These are phyloP conservation scores for Thunnus albacares DNA, from an alignment of 2,797 vertebrate species.

Conservation along the genomic window DNA sequence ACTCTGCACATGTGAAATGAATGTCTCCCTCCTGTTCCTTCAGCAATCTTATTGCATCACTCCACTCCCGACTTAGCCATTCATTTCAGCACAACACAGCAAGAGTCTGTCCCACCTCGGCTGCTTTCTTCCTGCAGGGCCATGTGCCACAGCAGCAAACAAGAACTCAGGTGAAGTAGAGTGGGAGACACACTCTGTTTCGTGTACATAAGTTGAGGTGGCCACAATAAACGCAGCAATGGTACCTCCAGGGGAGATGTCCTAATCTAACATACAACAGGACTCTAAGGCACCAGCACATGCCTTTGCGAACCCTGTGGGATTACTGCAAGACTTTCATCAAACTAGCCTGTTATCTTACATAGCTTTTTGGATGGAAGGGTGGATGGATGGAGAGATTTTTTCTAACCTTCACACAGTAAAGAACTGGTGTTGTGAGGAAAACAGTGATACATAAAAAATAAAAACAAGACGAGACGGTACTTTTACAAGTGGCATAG, in stretches of 20 bases:
- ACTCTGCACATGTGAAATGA: constrained; percentile 79
- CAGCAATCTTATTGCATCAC: constrained; percentile 72
- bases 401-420: constrained; percentile 61
- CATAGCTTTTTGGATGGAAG: constrained; percentile 65
- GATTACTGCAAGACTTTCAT: constrained; percentile 64
- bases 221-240: constrained; percentile 61
- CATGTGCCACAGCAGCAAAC: constrained; percentile 58
- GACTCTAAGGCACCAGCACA: constrained; percentile 49
- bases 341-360: constrained; percentile 58
- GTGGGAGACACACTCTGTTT: constrained; percentile 72
- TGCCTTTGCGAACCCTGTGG: constrained; percentile 52
- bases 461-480: constrained; percentile 51
- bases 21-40: constrained; percentile 74
- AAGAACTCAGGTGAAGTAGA: constrained; percentile 80
- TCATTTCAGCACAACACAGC: constrained; percentile 77
- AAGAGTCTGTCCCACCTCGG: constrained; percentile 69
- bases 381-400: constrained; percentile 59
- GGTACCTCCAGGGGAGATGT: constrained; percentile 58
- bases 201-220: constrained; percentile 63
- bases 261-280: constrained; percentile 44
- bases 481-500: constrained; percentile 74
- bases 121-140: constrained; percentile 64
- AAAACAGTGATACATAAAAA: constrained; percentile 52
- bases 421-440: constrained; percentile 61
- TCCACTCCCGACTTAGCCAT: constrained; percentile 69